Percentiles rank a stretch among this genome's conserved stretches.
These are phyloP conservation scores for Apocheima hispidaria DNA, from an alignment of 2,888 invertebrate genomes.

Conservation along the genomic window DNA sequence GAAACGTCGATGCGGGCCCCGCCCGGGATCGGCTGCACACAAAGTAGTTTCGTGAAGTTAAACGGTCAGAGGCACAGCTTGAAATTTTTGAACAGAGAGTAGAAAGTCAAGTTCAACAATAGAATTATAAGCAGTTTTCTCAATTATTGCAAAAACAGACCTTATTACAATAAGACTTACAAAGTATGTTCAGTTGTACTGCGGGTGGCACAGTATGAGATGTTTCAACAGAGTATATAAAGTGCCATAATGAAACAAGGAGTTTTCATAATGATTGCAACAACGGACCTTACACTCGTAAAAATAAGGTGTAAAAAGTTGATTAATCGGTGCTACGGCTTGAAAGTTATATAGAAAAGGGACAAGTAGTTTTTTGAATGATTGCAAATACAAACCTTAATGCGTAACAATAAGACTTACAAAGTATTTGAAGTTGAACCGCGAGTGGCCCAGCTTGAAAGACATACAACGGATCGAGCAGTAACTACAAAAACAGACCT, in stretches of 20 bases:
- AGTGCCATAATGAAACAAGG: constrained; percentile 93
- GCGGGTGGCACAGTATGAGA: constrained; percentile 96
- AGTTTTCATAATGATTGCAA: too few species aligned
- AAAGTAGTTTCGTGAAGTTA: background rate
- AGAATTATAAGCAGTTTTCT: too few species aligned
- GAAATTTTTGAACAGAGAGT: too few species aligned
- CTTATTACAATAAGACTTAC: constrained; percentile 79
- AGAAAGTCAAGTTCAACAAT: too few species aligned
- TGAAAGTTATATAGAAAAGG: too few species aligned
- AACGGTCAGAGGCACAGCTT: background rate
- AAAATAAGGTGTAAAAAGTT: background rate
- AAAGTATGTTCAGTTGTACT: constrained; percentile 97
- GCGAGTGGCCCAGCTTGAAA: too few species aligned
- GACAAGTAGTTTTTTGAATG: too few species aligned
- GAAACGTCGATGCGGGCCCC: constrained; percentile 97
- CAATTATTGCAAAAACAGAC: constrained; percentile 36
- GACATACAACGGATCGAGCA: too few species aligned
- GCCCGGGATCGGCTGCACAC: constrained; percentile 88
- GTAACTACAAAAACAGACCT: too few species aligned
- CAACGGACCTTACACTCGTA: too few species aligned
- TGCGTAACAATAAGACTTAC: background rate
- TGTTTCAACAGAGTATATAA: constrained; percentile 97
- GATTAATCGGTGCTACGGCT: background rate
- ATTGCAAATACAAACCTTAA: too few species aligned
- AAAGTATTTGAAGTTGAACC: background rate